Conservation (phyloP, 1,140 invertebrate genomes). For the Capitella teleta region DNA sequence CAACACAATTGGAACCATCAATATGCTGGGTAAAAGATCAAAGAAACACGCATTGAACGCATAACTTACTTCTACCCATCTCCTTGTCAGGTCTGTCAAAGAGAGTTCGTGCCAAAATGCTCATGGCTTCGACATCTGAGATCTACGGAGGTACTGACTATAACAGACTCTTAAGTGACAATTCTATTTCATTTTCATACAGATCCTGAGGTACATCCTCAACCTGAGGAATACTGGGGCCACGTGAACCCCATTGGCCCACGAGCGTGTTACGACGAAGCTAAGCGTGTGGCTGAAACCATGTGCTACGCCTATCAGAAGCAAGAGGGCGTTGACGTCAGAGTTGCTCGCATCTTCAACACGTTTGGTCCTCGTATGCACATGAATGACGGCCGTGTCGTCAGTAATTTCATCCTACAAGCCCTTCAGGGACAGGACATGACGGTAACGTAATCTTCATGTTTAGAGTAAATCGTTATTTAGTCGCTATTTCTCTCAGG, state of each 20-base stretch:
- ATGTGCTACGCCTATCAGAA: conserved; percentile 93
- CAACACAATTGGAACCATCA: conserved; percentile 98
- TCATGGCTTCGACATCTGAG: conserved; percentile 97
- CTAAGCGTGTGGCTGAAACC: conserved; percentile 92
- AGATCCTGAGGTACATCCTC: conserved; percentile 40
- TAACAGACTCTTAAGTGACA: too few species aligned
- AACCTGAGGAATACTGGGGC: conserved; percentile 72
- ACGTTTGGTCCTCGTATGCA: conserved; percentile 99
- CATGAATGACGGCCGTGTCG: conserved; percentile 95
- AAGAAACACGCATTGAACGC: not conserved
- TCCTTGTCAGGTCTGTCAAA: conserved; percentile 80
- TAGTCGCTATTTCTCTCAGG: conserved; percentile 43
- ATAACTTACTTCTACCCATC: too few species aligned
- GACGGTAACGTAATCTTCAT: not conserved
- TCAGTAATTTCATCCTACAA: conserved; percentile 97
- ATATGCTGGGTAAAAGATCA: conserved; percentile 72
- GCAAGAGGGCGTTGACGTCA: conserved; percentile 82
- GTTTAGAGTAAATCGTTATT: not conserved
- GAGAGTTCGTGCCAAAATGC: conserved; percentile 80
- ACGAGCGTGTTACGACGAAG: conserved; percentile 97
- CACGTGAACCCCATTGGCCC: conserved; percentile 96
- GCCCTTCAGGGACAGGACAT: conserved; percentile 51
- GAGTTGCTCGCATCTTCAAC: conserved; percentile 97
- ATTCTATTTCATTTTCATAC: conserved; percentile 3
- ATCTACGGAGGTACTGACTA: conserved; percentile 57